Percentiles rank a stretch among this genome's conserved stretches.
Evolutionary conservation across 2,113 vertebrate genomes (phyloP).

Genomic region (Oreochromis aureus): DNA sequence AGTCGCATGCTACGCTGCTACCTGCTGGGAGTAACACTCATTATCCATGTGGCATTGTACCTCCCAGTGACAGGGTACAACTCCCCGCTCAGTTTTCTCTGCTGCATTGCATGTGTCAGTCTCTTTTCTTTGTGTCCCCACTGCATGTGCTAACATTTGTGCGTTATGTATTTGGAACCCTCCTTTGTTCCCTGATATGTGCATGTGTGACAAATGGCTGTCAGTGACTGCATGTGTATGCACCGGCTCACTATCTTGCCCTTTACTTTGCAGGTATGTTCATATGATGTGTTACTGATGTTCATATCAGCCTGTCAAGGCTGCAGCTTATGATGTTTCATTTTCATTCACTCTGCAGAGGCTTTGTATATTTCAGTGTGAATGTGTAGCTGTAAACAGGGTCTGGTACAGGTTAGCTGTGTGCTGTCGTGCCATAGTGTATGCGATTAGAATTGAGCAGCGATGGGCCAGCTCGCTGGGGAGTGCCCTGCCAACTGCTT

Average conservation of each 20-base stretch:
- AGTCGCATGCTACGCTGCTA: slow-evolving; percentile 38
- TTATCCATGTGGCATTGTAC: slow-evolving; percentile 53
- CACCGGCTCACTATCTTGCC: not conserved
- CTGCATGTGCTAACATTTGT: slow-evolving; percentile 22
- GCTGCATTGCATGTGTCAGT: slow-evolving; percentile 33
- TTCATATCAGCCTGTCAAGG: not conserved
- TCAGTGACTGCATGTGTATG: not conserved
- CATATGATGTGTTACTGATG: slow-evolving; percentile 9
- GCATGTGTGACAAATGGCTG: not conserved
- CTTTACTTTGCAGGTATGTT: not conserved
- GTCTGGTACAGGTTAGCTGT: not conserved
- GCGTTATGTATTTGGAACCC: not conserved
- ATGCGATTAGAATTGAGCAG: slow-evolving; percentile 20
- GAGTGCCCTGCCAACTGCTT: slow-evolving; percentile 19
- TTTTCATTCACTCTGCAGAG: not conserved
- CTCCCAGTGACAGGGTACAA: slow-evolving; percentile 39
- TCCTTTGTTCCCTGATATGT: slow-evolving; percentile 19
- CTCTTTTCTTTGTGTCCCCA: not conserved
- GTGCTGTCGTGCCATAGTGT: not conserved
- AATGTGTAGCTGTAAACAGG: not conserved
- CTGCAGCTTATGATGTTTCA: not conserved
- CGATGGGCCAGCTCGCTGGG: slow-evolving; percentile 19
- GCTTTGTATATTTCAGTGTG: not conserved
- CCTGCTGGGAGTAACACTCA: slow-evolving; percentile 59
- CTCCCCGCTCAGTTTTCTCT: slow-evolving; percentile 20